Percentiles rank a stretch among this genome's conserved stretches.
These are phyloP conservation scores for Drosophila funebris DNA, from an alignment of 1,140 invertebrate species.

Conservation along the genomic window DNA sequence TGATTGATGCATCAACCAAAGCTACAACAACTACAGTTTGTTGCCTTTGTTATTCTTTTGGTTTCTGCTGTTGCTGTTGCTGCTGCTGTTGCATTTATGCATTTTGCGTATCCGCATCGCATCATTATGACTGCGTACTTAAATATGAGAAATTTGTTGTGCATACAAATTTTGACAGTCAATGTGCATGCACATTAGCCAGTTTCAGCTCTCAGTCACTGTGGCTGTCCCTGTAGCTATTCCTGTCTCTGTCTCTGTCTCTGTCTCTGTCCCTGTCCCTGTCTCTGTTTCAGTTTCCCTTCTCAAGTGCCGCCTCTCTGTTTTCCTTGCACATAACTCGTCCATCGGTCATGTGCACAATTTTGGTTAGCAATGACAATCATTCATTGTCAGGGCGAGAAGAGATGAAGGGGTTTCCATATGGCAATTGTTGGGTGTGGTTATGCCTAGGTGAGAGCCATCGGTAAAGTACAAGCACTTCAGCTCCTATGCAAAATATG, in stretches of 20 bases:
- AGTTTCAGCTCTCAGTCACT: slow-evolving; percentile 26
- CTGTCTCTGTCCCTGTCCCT: neutral
- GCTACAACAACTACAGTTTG: slow-evolving; percentile 17
- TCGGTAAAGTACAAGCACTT: slow-evolving; percentile 4
- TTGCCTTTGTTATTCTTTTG: slow-evolving; percentile 1
- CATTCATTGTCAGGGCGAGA: slow-evolving; percentile 48
- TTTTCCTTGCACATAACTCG: slow-evolving; percentile 1
- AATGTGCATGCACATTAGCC: slow-evolving; percentile 68
- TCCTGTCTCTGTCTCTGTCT: slow-evolving; percentile 12
- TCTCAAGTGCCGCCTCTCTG: neutral
- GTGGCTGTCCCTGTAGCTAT: neutral
- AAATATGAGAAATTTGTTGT: slow-evolving; percentile 80
- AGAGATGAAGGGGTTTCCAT: neutral
- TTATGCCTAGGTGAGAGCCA: slow-evolving; percentile 18
- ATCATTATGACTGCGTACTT: slow-evolving; percentile 70
- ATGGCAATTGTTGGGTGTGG: neutral
- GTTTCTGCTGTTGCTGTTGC: neutral
- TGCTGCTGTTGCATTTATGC: slow-evolving; percentile 63
- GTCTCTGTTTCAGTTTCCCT: neutral
- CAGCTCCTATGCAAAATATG: slow-evolving; percentile 28
- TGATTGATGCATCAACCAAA: slow-evolving; percentile 69
- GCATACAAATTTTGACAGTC: slow-evolving; percentile 77
- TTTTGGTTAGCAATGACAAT: slow-evolving; percentile 67
- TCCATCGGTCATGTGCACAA: slow-evolving; percentile 55
- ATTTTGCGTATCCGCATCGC: slow-evolving; percentile 67